Evolutionary conservation across 2,113 vertebrate genomes (phyloP), one percentile per base, ranked within the genome.

Genomic region (Myiagra hebetior): DNA sequence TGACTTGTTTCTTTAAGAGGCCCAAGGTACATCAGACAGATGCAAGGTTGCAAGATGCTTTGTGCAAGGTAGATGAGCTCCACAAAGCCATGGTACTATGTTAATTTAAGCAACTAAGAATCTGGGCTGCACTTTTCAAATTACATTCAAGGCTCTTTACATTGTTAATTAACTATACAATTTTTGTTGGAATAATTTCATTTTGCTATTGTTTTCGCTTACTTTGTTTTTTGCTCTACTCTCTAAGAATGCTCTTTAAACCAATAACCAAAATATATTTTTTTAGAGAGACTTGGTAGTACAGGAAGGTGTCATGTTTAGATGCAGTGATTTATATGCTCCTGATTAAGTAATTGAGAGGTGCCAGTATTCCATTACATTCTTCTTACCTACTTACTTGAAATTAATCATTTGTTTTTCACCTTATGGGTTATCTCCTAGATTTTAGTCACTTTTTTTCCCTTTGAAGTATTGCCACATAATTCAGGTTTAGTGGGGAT

Each of bases 261-360:
- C 37, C 59, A 93, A 42, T 57, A 87, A 24, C 23, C 39, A 77
- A 80, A 84, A 83, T 8, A 39, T 0, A 24, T 37, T 19, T 55
- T 82, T 68, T 81, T 81, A 92, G 49, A 88, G 33, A 80, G 31
- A 22, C 13, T 89, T 47, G 41, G 50, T 76, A 79, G 52, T 50
- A 80, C 62, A 91, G 74, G 50, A 82, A 72, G 46, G 49, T 69
- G 39, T 80, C 52, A 63, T 10, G 12, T 35, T 85, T 78, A 78
- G 49, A 75, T 80, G 52, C 24, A 13, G 65, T 88, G 86, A 91
- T 87, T 94, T 92, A 50, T 92, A 47, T 64, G 52, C 26, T 65
- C 28, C 37, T 93, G 73, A 90, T 93, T 93, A 83, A 70, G 62
- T 92, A 85, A 92, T 83, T 93, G 79, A 93, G 84, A 92, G 93